These are phyloP conservation scores for Amblyopsis hoosieri DNA, from an alignment of 2,797 vertebrate genomes.

Conservation along the genomic window DNA sequence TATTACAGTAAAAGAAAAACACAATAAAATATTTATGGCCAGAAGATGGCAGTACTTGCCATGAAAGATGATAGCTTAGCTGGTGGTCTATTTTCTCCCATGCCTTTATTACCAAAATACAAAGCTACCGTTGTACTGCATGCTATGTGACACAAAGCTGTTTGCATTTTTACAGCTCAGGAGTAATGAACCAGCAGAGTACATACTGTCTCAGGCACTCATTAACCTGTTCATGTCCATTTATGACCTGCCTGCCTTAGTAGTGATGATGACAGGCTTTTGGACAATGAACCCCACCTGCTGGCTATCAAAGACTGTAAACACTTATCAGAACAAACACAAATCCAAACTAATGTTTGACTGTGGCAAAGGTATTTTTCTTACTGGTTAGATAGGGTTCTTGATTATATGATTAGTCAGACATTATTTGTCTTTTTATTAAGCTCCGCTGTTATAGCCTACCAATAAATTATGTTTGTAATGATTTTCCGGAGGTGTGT, in stretches of 20 bases:
- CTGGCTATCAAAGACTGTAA: slow-evolving; percentile 54
- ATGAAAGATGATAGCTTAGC: slow-evolving; percentile 31
- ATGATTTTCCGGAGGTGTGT: background rate
- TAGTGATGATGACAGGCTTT: slow-evolving; percentile 47
- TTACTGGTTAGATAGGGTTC: background rate
- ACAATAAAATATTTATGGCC: slow-evolving; percentile 40
- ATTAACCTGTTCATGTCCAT: slow-evolving; percentile 64
- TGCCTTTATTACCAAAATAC: background rate
- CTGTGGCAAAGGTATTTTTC: slow-evolving; percentile 45
- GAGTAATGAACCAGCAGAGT: slow-evolving; percentile 29
- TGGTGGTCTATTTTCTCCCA: background rate
- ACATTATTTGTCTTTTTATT: background rate
- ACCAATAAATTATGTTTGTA: background rate
- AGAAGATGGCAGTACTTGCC: slow-evolving; percentile 77
- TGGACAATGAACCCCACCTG: slow-evolving; percentile 53
- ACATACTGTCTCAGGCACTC: slow-evolving; percentile 46
- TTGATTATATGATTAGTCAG: background rate
- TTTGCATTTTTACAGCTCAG: slow-evolving; percentile 30
- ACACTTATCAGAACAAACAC: slow-evolving; percentile 61
- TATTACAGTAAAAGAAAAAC: background rate
- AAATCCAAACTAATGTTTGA: slow-evolving; percentile 60
- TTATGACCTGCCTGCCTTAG: slow-evolving; percentile 45
- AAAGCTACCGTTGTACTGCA: slow-evolving; percentile 1
- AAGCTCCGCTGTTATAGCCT: background rate
- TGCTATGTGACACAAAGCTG: slow-evolving; percentile 16